Evolutionary conservation across 2,113 vertebrate genomes (phyloP).

Genomic region (Lates calcarifer): DNA sequence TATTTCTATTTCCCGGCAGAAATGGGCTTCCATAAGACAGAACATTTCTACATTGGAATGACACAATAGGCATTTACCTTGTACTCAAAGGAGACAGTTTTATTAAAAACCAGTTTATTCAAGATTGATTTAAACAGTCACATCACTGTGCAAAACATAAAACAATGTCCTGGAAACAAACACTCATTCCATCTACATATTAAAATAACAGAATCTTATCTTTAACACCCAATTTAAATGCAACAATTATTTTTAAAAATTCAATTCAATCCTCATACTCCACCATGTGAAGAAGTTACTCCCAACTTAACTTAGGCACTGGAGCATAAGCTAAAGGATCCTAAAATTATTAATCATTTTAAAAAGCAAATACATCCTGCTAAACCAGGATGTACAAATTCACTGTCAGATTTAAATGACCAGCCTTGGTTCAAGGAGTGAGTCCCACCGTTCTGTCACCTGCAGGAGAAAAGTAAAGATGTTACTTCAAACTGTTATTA

Average conservation of each 20-base stretch:
- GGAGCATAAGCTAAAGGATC: not conserved
- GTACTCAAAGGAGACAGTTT: not conserved
- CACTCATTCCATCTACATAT: not conserved
- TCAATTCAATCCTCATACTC: not conserved
- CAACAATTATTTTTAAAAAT: not conserved
- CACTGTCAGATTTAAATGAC: conserved; percentile 82
- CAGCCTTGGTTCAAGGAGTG: conserved; percentile 92
- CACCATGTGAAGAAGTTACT: not conserved
- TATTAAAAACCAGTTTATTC: conserved; percentile 56
- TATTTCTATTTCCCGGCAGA: not conserved
- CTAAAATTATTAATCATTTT: not conserved
- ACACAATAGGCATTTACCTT: not conserved
- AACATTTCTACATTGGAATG: not conserved
- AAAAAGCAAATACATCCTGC: not conserved
- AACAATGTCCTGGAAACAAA: not conserved
- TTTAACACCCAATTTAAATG: conserved; percentile 6
- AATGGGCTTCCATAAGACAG: not conserved
- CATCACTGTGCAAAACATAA: conserved; percentile 60
- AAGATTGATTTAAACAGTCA: conserved; percentile 21
- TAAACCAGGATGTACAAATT: not conserved
- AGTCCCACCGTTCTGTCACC: conserved; percentile 92
- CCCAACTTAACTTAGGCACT: not conserved
- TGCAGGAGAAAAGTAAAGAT: conserved; percentile 73
- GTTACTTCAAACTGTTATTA: not conserved
- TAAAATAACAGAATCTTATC: not conserved